phyloP scores from a whole-genome alignment of 1,140 invertebrate species.

The Ostrea denselamellosa region DNA sequence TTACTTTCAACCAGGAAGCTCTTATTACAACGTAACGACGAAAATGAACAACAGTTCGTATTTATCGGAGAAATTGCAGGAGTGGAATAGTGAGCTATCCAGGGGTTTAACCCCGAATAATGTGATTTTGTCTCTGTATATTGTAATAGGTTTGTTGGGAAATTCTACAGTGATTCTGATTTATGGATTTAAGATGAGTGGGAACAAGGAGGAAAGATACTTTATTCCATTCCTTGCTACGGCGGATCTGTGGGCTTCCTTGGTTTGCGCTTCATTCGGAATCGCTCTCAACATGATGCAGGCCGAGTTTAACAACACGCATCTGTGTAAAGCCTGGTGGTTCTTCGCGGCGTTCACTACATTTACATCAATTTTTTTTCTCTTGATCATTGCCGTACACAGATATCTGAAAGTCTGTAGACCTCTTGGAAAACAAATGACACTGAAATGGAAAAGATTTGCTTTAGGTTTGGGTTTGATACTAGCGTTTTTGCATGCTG shows the following conservation, averaged over 20 bases:
- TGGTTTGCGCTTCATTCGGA: slow-evolving; percentile 37
- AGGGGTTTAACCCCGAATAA: background rate
- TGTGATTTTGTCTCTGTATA: slow-evolving; percentile 43
- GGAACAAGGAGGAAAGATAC: slow-evolving; percentile 39
- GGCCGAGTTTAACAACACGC: slow-evolving; percentile 35
- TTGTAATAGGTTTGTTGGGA: slow-evolving; percentile 23
- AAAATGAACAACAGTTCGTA: background rate
- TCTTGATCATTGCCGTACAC: slow-evolving; percentile 44
- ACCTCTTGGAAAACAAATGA: slow-evolving; percentile 26
- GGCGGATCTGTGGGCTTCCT: slow-evolving; percentile 20
- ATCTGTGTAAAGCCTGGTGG: slow-evolving; percentile 45
- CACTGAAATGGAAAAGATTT: slow-evolving; percentile 35
- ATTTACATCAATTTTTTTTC: slow-evolving; percentile 26
- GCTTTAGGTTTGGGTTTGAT: background rate
- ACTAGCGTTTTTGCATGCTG: background rate
- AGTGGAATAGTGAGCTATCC: slow-evolving; percentile 38
- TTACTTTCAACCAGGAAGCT: background rate
- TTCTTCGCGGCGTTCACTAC: slow-evolving; percentile 41
- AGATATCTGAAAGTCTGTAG: slow-evolving; percentile 44
- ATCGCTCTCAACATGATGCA: slow-evolving; percentile 41
- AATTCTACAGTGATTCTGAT: slow-evolving; percentile 41
- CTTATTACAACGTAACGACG: background rate
- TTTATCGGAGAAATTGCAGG: background rate
- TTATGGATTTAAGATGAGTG: slow-evolving; percentile 38
- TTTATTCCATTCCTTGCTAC: slow-evolving; percentile 49